Evolutionary conservation across 1,140 invertebrate genomes (phyloP), one percentile per base, ranked within the genome.

Genomic region (Papilio xuthus): DNA sequence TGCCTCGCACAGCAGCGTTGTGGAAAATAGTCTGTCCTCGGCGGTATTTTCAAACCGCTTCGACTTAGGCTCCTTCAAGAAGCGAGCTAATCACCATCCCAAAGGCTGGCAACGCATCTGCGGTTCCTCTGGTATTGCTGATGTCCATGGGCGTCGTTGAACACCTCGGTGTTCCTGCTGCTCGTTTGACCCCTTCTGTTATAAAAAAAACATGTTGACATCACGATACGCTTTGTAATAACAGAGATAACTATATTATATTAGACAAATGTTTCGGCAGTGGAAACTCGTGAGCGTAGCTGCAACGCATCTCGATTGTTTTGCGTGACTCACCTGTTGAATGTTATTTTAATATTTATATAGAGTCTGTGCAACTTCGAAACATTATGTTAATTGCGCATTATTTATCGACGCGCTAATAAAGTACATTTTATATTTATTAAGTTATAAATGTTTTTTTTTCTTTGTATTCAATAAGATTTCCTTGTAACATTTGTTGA

Each of bases 271-370:
- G 18, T 53, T 53, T 18, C 18, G 50, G 50, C 50, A 53, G 15
- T 53, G 50, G 15, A 50, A 18, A 53, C 50, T 53, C n/a, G 12
- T 18, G 7, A 28, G 12, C 26, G 13, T 67, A 32, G 4, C 13
- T 28, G 60, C 60, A 76, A 80, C 78, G 79, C 82, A 82, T 71
- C 60, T 50, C 69, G 44, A 56, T 41, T 28, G 42, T 73, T 77
- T 32, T 26, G 32, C 63, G 15, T 83, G 82, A 83, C 73, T 83
- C 82, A 82, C 32, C 32, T 53, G 47, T 81, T 81, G 67, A 76
- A 77, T 63, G 73, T 75, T 79, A 79, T 76, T 76, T 76, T 76
- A 12, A 50, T 69, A 67, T 26, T 67, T 28, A 13, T 67, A 42
- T 63, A 75, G 70, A 77, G 74, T 71, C 74, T 63, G 42, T 78